Percentiles rank a stretch among this genome's conserved stretches.
Conservation (phyloP, 1,140 invertebrate species). For the Rhyzopertha dominica region DNA sequence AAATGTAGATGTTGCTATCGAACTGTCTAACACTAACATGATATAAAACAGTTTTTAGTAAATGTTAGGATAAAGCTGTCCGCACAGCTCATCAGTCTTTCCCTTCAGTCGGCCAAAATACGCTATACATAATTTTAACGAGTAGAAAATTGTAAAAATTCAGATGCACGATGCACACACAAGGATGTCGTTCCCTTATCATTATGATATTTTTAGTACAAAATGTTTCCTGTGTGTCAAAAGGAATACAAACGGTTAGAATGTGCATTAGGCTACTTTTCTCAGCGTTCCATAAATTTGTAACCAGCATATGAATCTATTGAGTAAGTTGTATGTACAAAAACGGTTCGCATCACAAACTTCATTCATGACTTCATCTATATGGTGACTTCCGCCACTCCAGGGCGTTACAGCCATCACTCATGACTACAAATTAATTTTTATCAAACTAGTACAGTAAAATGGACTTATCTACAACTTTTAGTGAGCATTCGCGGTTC, state of each 20-base stretch:
- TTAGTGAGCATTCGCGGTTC: conserved; percentile 37
- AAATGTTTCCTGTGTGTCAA: conserved; percentile 4
- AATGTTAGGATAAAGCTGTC: background rate
- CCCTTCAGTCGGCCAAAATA: too few relatives aligned
- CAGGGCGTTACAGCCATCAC: background rate
- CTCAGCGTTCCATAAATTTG: conserved; percentile 16
- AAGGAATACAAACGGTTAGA: conserved; percentile 21
- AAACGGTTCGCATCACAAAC: conserved; percentile 4
- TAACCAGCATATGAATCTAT: conserved; percentile 8
- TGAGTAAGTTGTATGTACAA: conserved; percentile 19
- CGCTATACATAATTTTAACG: background rate
- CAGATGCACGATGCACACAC: too few relatives aligned
- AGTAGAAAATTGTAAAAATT: conserved; percentile 2
- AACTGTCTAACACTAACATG: conserved; percentile 1
- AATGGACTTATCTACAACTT: conserved; percentile 35
- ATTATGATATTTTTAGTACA: conserved; percentile 4
- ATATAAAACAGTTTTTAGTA: background rate
- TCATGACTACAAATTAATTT: conserved; percentile 8
- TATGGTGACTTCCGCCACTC: too few relatives aligned
- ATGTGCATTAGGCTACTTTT: conserved; percentile 24
- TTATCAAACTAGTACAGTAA: conserved; percentile 28
- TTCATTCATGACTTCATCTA: too few relatives aligned
- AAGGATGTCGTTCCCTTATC: too few relatives aligned
- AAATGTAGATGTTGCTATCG: background rate
- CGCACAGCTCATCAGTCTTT: too few relatives aligned